A percentile compares a stretch with the other conserved stretches of the same genome.
phyloP scores from a whole-genome alignment of 2,113 vertebrate species.

The Dipodomys merriami region DNA sequence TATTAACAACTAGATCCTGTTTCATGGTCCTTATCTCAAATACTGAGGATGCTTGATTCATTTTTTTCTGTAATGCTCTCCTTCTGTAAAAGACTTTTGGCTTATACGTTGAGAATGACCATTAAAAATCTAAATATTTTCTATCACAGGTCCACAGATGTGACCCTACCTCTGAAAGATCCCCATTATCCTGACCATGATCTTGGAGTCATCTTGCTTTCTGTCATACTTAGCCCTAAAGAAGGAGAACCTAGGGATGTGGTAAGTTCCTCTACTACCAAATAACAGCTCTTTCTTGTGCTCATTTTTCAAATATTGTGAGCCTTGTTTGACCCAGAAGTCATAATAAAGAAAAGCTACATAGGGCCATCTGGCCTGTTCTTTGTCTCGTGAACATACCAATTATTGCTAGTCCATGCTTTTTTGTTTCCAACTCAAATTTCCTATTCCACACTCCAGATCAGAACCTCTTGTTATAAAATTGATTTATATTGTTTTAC shows the following conservation, averaged over 20 bases:
- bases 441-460: constrained; percentile 2
- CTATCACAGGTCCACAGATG: constrained; percentile 89
- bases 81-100: not conserved
- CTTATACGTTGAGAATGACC: not conserved
- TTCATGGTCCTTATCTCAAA: too few species aligned
- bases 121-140: constrained; percentile 57
- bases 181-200: constrained; percentile 94
- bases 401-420: accelerated
- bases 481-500: not conserved
- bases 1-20: too few species aligned
- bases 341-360: not conserved
- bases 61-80: too few species aligned
- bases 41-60: too few species aligned
- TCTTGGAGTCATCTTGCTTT: constrained; percentile 92
- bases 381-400: constrained; percentile 45
- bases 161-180: constrained; percentile 94
- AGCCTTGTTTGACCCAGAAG: not conserved
- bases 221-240: constrained; percentile 90
- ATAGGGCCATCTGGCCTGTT: not conserved
- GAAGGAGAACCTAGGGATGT: constrained; percentile 90
- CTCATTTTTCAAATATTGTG: not conserved
- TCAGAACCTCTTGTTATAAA: constrained; percentile 56
- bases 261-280: constrained; percentile 88
- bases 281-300: not conserved
- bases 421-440: not conserved